These are phyloP conservation scores for Muscicapa striata DNA, from an alignment of 2,797 vertebrate species.

Conservation along the genomic window DNA sequence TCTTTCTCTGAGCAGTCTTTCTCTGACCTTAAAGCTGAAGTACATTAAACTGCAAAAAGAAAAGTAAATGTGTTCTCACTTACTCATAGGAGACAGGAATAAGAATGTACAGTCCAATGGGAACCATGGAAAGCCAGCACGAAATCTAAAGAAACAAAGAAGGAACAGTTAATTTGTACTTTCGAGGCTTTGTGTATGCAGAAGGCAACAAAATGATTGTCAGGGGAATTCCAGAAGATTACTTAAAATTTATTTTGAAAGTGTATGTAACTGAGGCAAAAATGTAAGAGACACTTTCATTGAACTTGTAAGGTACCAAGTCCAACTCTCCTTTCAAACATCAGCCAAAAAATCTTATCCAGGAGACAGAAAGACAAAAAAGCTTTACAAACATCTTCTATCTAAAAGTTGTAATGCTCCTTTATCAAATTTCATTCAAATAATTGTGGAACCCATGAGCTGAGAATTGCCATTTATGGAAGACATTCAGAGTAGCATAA, in stretches of 20 bases:
- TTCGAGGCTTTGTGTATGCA: background rate
- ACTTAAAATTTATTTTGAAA: slow-evolving; percentile 22
- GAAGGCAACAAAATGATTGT: slow-evolving; percentile 8
- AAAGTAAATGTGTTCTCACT: background rate
- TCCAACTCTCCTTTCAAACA: slow-evolving; percentile 14
- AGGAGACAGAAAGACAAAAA: background rate
- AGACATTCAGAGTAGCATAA: background rate
- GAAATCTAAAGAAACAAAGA: slow-evolving; percentile 38
- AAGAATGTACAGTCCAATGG: background rate
- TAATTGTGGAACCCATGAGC: background rate
- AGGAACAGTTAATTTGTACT: slow-evolving; percentile 23
- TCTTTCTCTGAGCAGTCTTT: background rate
- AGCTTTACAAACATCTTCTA: background rate
- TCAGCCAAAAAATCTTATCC: background rate
- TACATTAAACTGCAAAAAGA: background rate
- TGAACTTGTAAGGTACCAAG: background rate
- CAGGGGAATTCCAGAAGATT: background rate
- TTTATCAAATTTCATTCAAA: background rate
- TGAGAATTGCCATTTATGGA: background rate
- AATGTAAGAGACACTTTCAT: background rate
- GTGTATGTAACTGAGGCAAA: background rate
- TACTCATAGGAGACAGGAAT: background rate
- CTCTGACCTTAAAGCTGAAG: background rate
- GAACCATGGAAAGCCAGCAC: background rate
- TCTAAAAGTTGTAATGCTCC: background rate